A percentile compares a stretch with the other conserved stretches of the same genome.
Evolutionary conservation across 1,140 invertebrate species (phyloP).

Genomic region (Linepithema humile): DNA sequence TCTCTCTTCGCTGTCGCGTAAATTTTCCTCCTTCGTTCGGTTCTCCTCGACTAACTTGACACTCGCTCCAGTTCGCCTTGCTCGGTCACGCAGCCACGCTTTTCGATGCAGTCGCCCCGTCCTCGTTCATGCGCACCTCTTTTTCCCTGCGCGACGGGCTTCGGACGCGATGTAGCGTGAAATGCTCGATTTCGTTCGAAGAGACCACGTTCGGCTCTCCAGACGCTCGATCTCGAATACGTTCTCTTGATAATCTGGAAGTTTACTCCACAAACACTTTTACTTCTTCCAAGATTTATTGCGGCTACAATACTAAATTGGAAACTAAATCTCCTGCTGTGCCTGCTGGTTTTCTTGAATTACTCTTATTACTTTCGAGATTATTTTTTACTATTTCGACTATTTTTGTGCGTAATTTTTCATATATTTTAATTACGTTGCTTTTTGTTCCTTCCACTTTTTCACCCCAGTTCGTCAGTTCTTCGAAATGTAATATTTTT

Average conservation of each 20-base stretch:
- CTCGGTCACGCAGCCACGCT: conserved; percentile 34
- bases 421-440: no score
- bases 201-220: conserved; percentile 11
- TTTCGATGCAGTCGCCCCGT: conserved; percentile 6
- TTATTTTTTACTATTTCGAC: no score
- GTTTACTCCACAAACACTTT: neutral
- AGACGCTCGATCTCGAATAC: neutral
- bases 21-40: conserved; percentile 34
- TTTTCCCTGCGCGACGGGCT: neutral
- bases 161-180: conserved; percentile 34
- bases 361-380: neutral
- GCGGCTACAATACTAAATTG: neutral
- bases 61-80: conserved; percentile 46
- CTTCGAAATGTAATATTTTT: no score
- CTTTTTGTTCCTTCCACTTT: no score
- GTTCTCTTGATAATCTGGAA: neutral
- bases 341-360: neutral
- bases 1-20: neutral
- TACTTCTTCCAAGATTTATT: neutral
- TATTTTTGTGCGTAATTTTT: no score
- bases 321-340: neutral
- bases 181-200: conserved; percentile 47
- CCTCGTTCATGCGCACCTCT: conserved; percentile 15
- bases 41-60: conserved; percentile 1
- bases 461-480: no score